Base-by-base conservation (phyloP, 2,113 vertebrate species). In the Megaceryle torquata region DNA sequence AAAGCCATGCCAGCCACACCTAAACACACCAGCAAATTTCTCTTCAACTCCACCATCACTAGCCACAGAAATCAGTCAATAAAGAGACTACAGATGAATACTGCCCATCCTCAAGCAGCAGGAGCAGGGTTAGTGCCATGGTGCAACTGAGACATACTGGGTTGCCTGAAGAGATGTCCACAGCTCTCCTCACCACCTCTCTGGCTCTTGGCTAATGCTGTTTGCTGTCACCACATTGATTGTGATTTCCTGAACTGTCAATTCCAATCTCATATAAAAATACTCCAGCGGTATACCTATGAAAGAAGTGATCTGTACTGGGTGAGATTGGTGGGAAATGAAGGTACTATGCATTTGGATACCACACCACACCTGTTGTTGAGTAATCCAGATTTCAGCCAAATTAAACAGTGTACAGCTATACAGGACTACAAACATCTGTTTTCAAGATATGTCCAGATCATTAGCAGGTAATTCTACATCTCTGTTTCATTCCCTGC, bases 401-500 rank as follows among this genome's bases (percentile, higher is more conserved):
- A 0, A 88, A 84, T 77, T 64, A 91, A 93, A 86, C 4, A 29
- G 41, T 8, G 4, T 1, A 0, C 56, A 71, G 77, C 84, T 86
- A 31, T 3, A 37, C 25, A 37, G 48, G 41, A 61, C 88, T 46
- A 57, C 72, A 89, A 90, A 82, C 88, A 84, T 91, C 90, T 92
- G 80, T 82, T 95, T 95, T 53, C 77, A 68, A 60, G 80, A 91
- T 77, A 88, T 69, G 83, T 92, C 83, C 84, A 76, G 57, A 89
- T 95, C 95, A 94, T 96, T 87, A 95, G 80, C 77, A 93, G 92
- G 90, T 94, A 96, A 96, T 96, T 88, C 65, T 81, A 21, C 26
- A 59, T 93, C 85, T 94, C 93, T 60, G 24, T 84, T 88, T 79
- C 88, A 59, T 43, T 92, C 92, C 44, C 92, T 91, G 85, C 90